A percentile compares a stretch with the other conserved stretches of the same genome.
These are phyloP conservation scores for Ophion slaviceki DNA, from an alignment of 2,888 invertebrate species.

Conservation along the genomic window DNA sequence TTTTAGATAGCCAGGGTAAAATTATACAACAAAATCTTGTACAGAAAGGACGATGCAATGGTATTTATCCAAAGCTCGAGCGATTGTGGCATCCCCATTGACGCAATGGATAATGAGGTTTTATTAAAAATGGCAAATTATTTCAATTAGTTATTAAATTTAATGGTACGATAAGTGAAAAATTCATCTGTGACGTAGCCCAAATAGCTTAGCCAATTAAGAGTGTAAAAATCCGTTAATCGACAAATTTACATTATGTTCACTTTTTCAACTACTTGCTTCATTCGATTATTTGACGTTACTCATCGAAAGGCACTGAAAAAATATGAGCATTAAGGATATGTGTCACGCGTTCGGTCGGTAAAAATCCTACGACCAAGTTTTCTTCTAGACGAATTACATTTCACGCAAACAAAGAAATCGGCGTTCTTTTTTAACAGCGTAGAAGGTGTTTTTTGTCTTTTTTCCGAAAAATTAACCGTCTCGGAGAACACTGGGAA, in stretches of 20 bases:
- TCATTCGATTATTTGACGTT: neutral
- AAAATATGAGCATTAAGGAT: neutral
- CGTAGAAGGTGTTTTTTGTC: neutral
- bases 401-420: neutral
- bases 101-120: neutral
- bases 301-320: neutral
- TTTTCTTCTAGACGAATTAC: neutral
- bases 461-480: neutral
- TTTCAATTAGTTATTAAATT: conserved; percentile 20
- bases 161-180: conserved; percentile 1
- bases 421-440: neutral
- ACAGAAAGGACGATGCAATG: neutral
- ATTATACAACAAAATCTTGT: neutral
- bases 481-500: neutral
- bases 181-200: conserved; percentile 9
- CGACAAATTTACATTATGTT: conserved; percentile 5
- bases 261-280: neutral
- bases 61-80: neutral
- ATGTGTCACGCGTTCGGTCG: neutral
- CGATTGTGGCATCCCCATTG: neutral
- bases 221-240: conserved; percentile 1
- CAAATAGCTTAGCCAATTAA: conserved; percentile 18
- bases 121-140: conserved; percentile 8
- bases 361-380: neutral
- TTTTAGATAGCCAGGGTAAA: conserved; percentile 17